Base-by-base conservation (phyloP, 1,140 invertebrate species). In the Scaptomyza pallida region DNA sequence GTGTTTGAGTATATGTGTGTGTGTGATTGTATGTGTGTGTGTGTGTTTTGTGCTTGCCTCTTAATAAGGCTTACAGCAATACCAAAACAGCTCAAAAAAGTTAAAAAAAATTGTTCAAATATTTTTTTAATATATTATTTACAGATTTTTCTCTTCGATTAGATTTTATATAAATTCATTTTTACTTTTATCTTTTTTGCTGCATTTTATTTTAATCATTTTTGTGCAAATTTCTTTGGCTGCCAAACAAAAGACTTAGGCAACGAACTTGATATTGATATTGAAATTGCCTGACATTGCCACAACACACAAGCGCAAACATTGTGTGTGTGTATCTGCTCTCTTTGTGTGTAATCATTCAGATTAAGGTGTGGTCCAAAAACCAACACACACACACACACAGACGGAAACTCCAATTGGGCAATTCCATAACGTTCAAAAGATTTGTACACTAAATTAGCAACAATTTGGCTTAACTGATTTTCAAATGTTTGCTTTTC, bases 201-300 rank as follows among this genome's bases (percentile, higher is more conserved):
- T 61, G 12, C 10, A n/a, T 41, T 47, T 67, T 41, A 37, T 68
- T 72, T 41, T 70, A 50, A 43, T 45, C 55, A 37, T 15, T 65
- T 48, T 56, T 74, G 50, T 51, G 15, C 23, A 33, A 16, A 74
- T 81, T 77, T 77, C 55, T 74, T 70, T 74, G 67, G 60, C 40
- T 21, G 5, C 45, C 33, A 76, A 82, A 88, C 82, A 82, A 86
- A 82, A 88, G 82, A 88, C 78, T 88, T 88, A 75, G 68, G 82
- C 82, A 88, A 88, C 82, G 78, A 88, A 88, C 82, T 88, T 88
- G 83, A 78, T 88, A 86, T 86, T 86, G 81, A 81, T 86, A 88
- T 82, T 88, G 82, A 88, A 88, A 88, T 86, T 78, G 57, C 64
- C 64, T 74, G 59, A 60, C 67, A 78, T 77, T 71, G 55, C 70